Evolutionary conservation across 1,140 invertebrate species (phyloP), one percentile per base, ranked within the genome.

Genomic region (Philotrypesis tridentata): DNA sequence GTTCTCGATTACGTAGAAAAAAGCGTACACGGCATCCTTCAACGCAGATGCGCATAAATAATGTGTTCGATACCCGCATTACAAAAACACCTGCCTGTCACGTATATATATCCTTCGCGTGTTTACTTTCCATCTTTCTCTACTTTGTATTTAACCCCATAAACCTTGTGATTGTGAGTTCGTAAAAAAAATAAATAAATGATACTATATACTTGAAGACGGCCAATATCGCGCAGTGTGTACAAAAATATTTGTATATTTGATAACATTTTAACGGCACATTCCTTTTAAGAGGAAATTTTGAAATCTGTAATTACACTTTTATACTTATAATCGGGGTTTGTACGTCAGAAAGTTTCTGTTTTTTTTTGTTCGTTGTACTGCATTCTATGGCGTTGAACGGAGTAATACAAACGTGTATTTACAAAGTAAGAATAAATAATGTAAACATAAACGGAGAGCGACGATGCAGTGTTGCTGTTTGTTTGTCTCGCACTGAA

Each of bases 1-100:
- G n/a, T 48, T 72, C 23, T 72, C 37, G 70, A 72, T 72, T 72
- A 25, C 17, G 17, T 23, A 72, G 14, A 72, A 70, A 65, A 65
- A 65, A 65, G 25, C n/a, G n/a, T 23, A 2, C 48, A 25, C 67
- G 6, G 21, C 70, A 43, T 72, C 33, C 70, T 72, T 72, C 70
- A 37, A 9, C n/a, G 11, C n/a, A 43, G 23, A 3, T 37, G 21
- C n/a, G 70, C 70, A 72, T 72, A 72, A 72, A 72, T 72, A 31
- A 40, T 0, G 37, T 37, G 67, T 37, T 68, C 25, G 25, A 33
- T 68, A n/a, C 29, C 17, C 7, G 31, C 67, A 68, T 12, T 31
- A 25, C 6, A 65, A 27, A 65, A 68, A 68, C 7, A 68, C 7
- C 21, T 8, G 67, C 67, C 9, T n/a, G 67, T 68, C 67, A 68